phyloP scores from a whole-genome alignment of 2,797 vertebrate genomes.

The Galaxias olidus region DNA sequence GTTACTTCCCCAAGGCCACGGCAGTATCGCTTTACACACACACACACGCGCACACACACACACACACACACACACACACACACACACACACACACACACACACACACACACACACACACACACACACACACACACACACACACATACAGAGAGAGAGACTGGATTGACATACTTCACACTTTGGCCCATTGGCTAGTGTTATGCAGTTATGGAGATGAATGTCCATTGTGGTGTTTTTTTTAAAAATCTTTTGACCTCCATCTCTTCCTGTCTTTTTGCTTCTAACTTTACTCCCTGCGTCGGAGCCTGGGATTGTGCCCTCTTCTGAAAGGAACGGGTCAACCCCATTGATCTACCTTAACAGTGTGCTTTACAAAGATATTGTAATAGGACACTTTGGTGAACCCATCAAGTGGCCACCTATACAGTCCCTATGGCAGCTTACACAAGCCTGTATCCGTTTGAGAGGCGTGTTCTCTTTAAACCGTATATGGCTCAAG shows the following conservation, averaged over 20 bases:
- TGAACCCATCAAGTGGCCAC: conserved; percentile 1
- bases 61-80: no score
- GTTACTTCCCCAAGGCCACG: conserved; percentile 57
- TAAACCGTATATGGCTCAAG: no score
- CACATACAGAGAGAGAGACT: no score
- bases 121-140: no score
- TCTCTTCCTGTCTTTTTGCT: not conserved
- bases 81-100: no score
- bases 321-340: conserved; percentile 20
- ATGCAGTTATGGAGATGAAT: conserved; percentile 2
- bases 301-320: conserved; percentile 11
- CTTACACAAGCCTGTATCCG: no score
- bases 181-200: not conserved
- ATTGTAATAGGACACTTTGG: conserved; percentile 8
- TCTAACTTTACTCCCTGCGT: not conserved
- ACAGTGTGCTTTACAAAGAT: conserved; percentile 11
- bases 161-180: no score
- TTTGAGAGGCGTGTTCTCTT: no score
- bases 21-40: conserved; percentile 42
- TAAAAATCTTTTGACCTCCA: not conserved
- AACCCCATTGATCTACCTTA: conserved; percentile 7
- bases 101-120: no score
- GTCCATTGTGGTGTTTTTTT: conserved; percentile 11
- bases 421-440: not conserved
- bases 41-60: conserved; percentile 29